phyloP scores from a whole-genome alignment of 2,113 vertebrate species.

The Fulmarus glacialis region DNA sequence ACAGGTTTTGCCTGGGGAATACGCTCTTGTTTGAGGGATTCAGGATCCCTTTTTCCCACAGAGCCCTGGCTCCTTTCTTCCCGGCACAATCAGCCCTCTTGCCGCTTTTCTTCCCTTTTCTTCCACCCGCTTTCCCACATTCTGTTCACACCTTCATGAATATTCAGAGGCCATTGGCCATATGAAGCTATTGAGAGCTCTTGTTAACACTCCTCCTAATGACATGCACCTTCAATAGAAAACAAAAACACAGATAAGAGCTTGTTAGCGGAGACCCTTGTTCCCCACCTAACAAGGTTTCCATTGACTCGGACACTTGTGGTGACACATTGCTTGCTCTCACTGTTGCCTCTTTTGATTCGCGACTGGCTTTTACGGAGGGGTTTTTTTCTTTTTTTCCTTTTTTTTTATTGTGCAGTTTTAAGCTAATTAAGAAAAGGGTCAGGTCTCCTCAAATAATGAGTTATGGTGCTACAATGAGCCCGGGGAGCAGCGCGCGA shows the following conservation, averaged over 20 bases:
- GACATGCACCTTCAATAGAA: slow-evolving; percentile 62
- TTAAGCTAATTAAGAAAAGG: slow-evolving; percentile 61
- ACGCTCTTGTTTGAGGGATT: slow-evolving; percentile 20
- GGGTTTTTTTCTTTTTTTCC: neutral
- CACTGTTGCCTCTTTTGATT: slow-evolving; percentile 60
- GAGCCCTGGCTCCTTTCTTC: slow-evolving; percentile 11
- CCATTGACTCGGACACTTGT: slow-evolving; percentile 66
- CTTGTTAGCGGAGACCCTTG: slow-evolving; percentile 57
- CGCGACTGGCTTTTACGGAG: slow-evolving; percentile 5
- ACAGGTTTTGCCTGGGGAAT: slow-evolving; percentile 11
- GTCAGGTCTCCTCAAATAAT: slow-evolving; percentile 1
- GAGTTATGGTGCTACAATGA: neutral
- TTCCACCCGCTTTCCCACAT: slow-evolving; percentile 66
- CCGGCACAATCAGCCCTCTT: slow-evolving; percentile 31
- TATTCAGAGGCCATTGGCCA: slow-evolving; percentile 65
- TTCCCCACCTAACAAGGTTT: slow-evolving; percentile 69
- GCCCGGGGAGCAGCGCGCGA: neutral
- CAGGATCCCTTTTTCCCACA: slow-evolving; percentile 55
- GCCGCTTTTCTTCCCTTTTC: slow-evolving; percentile 41
- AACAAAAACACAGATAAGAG: slow-evolving; percentile 71
- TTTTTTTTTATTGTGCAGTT: neutral
- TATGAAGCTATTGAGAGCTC: slow-evolving; percentile 63
- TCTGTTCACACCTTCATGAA: slow-evolving; percentile 70
- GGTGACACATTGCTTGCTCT: slow-evolving; percentile 66
- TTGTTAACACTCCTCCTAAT: slow-evolving; percentile 70